Evolutionary conservation across 2,888 invertebrate species (phyloP).

Genomic region (Coleophora deauratella): DNA sequence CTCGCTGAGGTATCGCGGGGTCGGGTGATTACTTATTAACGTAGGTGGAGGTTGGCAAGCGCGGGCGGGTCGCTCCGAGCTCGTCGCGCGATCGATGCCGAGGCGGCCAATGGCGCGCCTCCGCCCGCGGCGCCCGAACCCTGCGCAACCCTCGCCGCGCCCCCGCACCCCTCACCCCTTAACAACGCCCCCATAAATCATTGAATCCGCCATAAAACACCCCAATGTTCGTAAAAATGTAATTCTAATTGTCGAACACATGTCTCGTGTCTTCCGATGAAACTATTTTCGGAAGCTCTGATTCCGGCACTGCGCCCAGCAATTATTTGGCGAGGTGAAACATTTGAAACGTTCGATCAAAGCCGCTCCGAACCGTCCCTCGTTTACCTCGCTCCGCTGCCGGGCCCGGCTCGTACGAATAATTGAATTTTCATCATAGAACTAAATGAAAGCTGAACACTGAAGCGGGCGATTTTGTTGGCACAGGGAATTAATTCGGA

Average conservation of each 20-base stretch:
- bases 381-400: constrained; percentile 42
- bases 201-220: constrained; percentile 72
- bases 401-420: constrained; percentile 47
- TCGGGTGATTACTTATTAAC: constrained; percentile 75
- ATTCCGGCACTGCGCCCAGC: not conserved
- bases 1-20: constrained; percentile 69
- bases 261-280: constrained; percentile 56
- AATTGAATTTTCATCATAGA: constrained; percentile 72
- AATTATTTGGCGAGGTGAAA: constrained; percentile 40
- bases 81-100: constrained; percentile 69
- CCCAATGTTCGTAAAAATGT: constrained; percentile 71
- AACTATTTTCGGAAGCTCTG: constrained; percentile 43
- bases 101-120: constrained; percentile 69
- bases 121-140: constrained; percentile 55
- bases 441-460: constrained; percentile 71
- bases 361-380: constrained; percentile 51
- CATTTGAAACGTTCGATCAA: constrained; percentile 50
- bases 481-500: constrained; percentile 64
- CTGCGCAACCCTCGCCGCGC: constrained; percentile 56
- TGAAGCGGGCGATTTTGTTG: constrained; percentile 68
- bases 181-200: constrained; percentile 72
- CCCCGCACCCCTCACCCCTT: constrained; percentile 47
- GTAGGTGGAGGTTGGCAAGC: constrained; percentile 71
- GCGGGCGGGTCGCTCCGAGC: constrained; percentile 65
- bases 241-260: constrained; percentile 69